phyloP scores from a whole-genome alignment of 2,888 invertebrate genomes.

The Scelioninae gen. 1 region DNA sequence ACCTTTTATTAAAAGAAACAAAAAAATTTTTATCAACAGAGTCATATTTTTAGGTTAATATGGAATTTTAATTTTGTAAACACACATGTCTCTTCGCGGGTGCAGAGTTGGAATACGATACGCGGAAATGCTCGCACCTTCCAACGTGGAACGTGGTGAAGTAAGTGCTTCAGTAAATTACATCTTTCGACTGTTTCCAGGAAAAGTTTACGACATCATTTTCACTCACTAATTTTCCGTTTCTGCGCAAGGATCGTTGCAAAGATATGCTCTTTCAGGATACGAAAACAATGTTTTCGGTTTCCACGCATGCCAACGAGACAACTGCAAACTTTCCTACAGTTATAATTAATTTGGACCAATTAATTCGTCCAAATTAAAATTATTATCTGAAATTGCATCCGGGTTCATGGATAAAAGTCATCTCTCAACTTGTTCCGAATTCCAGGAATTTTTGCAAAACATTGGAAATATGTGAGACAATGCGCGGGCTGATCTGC shows the following conservation, averaged over 20 bases:
- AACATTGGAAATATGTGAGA: background rate
- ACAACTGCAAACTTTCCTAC: background rate
- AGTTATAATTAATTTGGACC: constrained; percentile 4
- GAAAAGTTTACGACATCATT: constrained; percentile 67
- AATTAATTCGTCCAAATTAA: background rate
- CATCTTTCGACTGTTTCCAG: constrained; percentile 55
- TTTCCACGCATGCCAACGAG: background rate
- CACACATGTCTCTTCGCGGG: constrained; percentile 21
- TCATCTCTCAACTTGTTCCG: background rate
- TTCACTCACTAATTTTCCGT: constrained; percentile 62
- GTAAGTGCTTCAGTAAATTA: constrained; percentile 56
- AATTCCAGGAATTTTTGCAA: constrained; percentile 2
- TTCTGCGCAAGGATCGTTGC: constrained; percentile 22
- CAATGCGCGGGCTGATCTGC: background rate
- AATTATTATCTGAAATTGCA: background rate
- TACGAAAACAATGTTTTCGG: constrained; percentile 23
- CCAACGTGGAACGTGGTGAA: constrained; percentile 55
- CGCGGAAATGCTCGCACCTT: constrained; percentile 65
- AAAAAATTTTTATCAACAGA: no score
- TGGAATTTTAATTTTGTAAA: no score
- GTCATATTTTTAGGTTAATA: no score
- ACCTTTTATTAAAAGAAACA: no score
- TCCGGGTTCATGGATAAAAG: background rate
- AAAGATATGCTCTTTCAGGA: constrained; percentile 19
- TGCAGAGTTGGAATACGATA: constrained; percentile 43